These are phyloP conservation scores for Verasper variegatus DNA, from an alignment of 2,113 vertebrate genomes.

Conservation along the genomic window DNA sequence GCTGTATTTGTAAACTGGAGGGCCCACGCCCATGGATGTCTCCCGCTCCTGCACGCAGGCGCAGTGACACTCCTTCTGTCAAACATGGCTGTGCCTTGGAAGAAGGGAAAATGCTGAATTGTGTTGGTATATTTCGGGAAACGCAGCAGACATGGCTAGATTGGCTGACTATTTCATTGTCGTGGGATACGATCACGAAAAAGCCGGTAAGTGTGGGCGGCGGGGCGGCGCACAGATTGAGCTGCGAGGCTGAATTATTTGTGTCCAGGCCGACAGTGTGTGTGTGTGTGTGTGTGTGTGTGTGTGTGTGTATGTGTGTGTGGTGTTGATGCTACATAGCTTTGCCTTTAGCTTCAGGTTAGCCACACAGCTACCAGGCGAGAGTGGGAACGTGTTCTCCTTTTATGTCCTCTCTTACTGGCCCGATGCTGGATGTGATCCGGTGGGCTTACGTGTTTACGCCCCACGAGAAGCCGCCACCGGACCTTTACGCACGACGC, in stretches of 20 bases:
- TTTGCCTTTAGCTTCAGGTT: conserved; percentile 61
- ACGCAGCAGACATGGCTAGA: conserved; percentile 90
- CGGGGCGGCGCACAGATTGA: conserved; percentile 13
- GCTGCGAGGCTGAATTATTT: conserved; percentile 52
- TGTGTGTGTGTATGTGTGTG: conserved; percentile 1
- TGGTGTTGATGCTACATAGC: conserved; percentile 74
- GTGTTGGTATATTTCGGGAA: conserved; percentile 79
- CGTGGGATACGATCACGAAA: conserved; percentile 94
- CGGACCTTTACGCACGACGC: background rate
- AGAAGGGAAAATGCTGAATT: conserved; percentile 93
- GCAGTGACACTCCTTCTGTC: conserved; percentile 86
- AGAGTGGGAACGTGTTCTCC: conserved; percentile 38
- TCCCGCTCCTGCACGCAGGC: conserved; percentile 84
- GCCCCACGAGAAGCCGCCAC: background rate
- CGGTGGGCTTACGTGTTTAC: background rate
- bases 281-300: conserved; percentile 22
- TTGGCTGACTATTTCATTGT: conserved; percentile 96
- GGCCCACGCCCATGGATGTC: conserved; percentile 84
- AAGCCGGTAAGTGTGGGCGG: conserved; percentile 87
- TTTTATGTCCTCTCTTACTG: background rate
- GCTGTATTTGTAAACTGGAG: conserved; percentile 69
- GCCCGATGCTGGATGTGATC: background rate
- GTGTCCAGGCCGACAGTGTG: conserved; percentile 74
- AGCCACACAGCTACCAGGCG: conserved; percentile 66
- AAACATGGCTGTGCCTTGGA: conserved; percentile 94